These are phyloP conservation scores for Lasioglossum morio DNA, from an alignment of 2,888 invertebrate species.

Conservation along the genomic window DNA sequence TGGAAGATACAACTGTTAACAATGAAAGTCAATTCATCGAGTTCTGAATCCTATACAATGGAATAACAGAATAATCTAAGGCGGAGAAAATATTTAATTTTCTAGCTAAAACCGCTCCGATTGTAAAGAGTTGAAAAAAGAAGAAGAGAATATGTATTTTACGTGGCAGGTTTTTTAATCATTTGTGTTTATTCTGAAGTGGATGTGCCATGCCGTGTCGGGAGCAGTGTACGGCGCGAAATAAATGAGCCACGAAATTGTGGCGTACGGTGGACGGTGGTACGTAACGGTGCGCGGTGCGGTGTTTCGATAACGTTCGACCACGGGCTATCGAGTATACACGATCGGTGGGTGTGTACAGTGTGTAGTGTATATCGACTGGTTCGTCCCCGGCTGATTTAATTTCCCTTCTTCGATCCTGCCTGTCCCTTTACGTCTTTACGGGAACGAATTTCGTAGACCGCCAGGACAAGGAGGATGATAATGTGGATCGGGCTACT, in stretches of 20 bases:
- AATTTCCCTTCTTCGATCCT: slow-evolving; percentile 17
- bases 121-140: too few relatives aligned
- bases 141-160: too few relatives aligned
- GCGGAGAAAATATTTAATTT: too few relatives aligned
- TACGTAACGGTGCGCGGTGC: too few relatives aligned
- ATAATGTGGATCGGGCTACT: neutral
- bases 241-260: slow-evolving; percentile 5
- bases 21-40: too few relatives aligned
- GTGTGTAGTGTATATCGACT: neutral
- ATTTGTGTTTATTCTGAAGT: too few relatives aligned
- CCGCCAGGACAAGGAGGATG: neutral
- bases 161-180: too few relatives aligned
- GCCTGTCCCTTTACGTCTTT: neutral
- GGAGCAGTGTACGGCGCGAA: neutral
- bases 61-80: too few relatives aligned
- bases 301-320: slow-evolving; percentile 17
- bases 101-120: too few relatives aligned
- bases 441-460: neutral
- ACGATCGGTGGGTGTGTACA: neutral
- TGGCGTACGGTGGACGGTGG: neutral
- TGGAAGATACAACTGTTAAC: too few relatives aligned
- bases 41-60: too few relatives aligned
- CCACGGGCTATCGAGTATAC: slow-evolving; percentile 12
- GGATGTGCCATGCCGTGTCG: too few relatives aligned
- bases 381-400: slow-evolving; percentile 7